Evolutionary conservation across 2,888 invertebrate genomes (phyloP), one percentile per base, ranked within the genome.

Genomic region (Agriopis leucophaearia): DNA sequence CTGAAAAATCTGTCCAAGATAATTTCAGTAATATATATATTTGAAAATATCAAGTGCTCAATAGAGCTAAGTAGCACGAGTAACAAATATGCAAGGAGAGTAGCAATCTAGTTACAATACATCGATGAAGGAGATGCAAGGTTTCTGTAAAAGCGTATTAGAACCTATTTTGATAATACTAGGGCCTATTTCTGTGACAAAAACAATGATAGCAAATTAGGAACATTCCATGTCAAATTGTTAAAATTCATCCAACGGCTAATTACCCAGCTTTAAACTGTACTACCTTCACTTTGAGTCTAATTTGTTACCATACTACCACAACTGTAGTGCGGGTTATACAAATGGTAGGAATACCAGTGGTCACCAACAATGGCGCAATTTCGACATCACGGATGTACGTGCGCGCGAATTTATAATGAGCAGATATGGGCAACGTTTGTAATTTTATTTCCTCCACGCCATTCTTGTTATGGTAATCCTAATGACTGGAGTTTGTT

Each of bases 361-460:
- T 69, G 73, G 71, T 68, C 65, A 67, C 68, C 75, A 75, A 83
- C 83, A 82, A 83, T 82, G 76, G 79, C 77, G 80, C 81, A 86
- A 87, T 86, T 86, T 78, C 78, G 76, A 73, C 77, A 73, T 78
- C 77, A 75, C 75, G 76, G 71, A 77, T 86, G 88, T 85, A 88
- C 87, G 88, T 87, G 85, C 78, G 81, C 79, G 74, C 78, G 88
- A 88, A 89, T 89, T 88, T 86, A 77, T 85, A 88, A 88, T 88
- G 87, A 86, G 85, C 78, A 84, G 84, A 85, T 83, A 87, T 84
- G 84, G 78, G 80, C 88, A 86, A 67, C 87, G 87, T 88, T 87
- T 84, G 87, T 87, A 87, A 88, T 88, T 88, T 86, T 88, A 88
- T 88, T 87, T 85, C 87, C 82, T 63, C 78, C 79, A 78, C 74